phyloP scores from a whole-genome alignment of 2,113 vertebrate genomes.

The Callaeas wilsoni region DNA sequence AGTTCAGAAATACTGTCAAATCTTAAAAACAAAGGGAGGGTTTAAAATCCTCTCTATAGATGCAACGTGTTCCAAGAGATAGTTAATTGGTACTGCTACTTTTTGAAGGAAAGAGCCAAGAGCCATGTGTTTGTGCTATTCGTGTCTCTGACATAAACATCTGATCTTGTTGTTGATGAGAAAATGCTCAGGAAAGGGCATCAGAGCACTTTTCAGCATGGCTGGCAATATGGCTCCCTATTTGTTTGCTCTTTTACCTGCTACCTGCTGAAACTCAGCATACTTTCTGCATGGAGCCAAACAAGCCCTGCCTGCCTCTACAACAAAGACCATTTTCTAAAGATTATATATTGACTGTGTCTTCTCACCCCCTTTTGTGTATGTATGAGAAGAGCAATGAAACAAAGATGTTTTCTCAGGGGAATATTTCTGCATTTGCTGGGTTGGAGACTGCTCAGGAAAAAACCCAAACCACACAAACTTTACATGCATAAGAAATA shows the following conservation, averaged over 20 bases:
- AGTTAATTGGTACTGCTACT: not conserved
- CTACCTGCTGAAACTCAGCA: not conserved
- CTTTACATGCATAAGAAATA: not conserved
- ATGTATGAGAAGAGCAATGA: not conserved
- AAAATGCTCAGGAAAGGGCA: not conserved
- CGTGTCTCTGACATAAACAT: not conserved
- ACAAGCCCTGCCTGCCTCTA: not conserved
- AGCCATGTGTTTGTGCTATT: not conserved
- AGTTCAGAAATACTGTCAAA: not conserved
- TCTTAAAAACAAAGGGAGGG: not conserved
- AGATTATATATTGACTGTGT: not conserved
- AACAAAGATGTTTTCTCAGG: not conserved
- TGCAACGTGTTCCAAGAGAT: not conserved
- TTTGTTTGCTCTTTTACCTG: not conserved
- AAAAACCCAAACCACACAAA: not conserved
- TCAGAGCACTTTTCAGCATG: not conserved
- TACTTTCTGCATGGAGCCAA: rapidly evolving
- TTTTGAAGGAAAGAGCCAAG: not conserved
- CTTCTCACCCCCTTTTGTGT: not conserved
- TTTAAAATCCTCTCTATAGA: not conserved
- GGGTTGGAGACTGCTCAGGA: not conserved
- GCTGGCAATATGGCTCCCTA: not conserved
- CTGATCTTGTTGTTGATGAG: conserved; percentile 18
- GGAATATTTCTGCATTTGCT: not conserved
- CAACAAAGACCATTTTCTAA: not conserved